A percentile compares a stretch with the other conserved stretches of the same genome.
phyloP scores from a whole-genome alignment of 2,888 invertebrate species.

The Julus scandinavius region DNA sequence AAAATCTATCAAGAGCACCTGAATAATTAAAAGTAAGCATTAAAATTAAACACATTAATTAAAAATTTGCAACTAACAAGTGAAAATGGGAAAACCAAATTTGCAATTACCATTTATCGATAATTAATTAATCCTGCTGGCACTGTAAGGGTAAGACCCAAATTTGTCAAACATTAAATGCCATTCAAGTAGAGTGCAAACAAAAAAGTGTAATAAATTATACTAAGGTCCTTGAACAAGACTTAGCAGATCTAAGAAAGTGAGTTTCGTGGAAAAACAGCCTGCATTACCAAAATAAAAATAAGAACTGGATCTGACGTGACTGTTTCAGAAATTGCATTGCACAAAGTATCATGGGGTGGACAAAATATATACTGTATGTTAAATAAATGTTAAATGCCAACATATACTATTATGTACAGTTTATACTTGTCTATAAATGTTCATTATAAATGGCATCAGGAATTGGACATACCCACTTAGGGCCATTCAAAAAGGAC shows the following conservation, averaged over 20 bases:
- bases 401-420: too few species aligned
- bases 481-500: too few species aligned
- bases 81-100: not conserved
- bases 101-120: not conserved
- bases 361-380: too few species aligned
- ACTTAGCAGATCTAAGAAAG: not conserved
- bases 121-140: not conserved
- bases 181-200: not conserved
- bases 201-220: not conserved
- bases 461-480: too few species aligned
- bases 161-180: not conserved
- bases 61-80: conserved; percentile 21
- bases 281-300: not conserved
- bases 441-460: too few species aligned
- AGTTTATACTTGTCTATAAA: too few species aligned
- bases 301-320: not conserved
- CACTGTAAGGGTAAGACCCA: not conserved
- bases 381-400: too few species aligned
- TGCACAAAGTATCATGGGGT: too few species aligned
- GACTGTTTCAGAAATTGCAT: too few species aligned
- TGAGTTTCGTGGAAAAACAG: not conserved
- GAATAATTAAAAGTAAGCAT: not conserved
- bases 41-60: conserved; percentile 21
- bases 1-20: conserved; percentile 1
- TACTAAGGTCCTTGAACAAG: not conserved